Conservation (phyloP, 2,888 invertebrate genomes). For the Pollenia labialis region DNA sequence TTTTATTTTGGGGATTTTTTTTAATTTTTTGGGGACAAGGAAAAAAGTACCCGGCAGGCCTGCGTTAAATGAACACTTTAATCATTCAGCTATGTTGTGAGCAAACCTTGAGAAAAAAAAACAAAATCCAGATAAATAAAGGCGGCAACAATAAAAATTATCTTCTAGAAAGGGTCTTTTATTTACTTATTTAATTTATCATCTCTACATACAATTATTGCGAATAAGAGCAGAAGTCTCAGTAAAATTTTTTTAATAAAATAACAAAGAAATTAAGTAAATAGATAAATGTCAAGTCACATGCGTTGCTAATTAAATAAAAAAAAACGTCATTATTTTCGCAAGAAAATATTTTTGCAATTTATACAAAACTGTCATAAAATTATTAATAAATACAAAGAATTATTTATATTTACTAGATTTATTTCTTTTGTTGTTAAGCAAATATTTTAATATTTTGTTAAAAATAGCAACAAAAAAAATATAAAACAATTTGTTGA, state of each 20-base stretch:
- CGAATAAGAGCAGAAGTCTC: background rate
- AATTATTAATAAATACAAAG: background rate
- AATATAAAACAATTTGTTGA: background rate
- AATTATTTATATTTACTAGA: background rate
- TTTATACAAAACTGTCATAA: background rate
- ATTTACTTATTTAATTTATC: slow-evolving; percentile 18
- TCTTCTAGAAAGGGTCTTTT: background rate
- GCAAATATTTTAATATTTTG: background rate
- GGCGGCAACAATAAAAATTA: background rate
- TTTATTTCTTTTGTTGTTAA: background rate
- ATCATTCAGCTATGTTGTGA: background rate
- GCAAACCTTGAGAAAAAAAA: background rate
- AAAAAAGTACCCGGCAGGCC: too few species aligned
- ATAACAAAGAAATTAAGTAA: slow-evolving; percentile 21
- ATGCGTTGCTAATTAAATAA: slow-evolving; percentile 22
- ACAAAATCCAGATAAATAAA: background rate
- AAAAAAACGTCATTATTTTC: background rate
- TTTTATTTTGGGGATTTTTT: too few species aligned
- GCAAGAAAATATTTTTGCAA: too few species aligned
- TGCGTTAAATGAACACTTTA: too few species aligned
- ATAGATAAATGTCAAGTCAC: slow-evolving; percentile 12
- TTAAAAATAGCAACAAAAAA: background rate
- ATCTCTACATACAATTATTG: background rate
- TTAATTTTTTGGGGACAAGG: too few species aligned
- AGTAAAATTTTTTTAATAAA: background rate